Evolutionary conservation across 2,797 vertebrate genomes (phyloP), one percentile per base, ranked within the genome.

Genomic region (Eospalax fontanierii): DNA sequence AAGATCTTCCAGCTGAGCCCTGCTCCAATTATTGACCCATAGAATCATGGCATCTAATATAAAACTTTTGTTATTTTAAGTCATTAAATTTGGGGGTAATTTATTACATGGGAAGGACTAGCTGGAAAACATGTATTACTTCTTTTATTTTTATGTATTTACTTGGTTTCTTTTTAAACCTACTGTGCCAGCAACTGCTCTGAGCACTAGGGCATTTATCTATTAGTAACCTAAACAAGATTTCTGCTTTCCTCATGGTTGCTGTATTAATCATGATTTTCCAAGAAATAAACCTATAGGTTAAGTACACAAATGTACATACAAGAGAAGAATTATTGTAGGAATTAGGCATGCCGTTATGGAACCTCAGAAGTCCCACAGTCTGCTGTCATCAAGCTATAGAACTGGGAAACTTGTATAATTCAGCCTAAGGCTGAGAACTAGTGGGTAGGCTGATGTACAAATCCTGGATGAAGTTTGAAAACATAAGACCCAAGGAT

Each of bases 61-160:
- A 83, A 92, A 89, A 79, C 68, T 28, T 35, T 57, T 28, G 21
- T 86, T 90, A 50, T 92, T 81, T 95, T 89, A 92, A 92, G 75
- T 24, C 78, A 79, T 40, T 89, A 54, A 21, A 1, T 71, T 93
- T 90, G 74, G 70, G 38, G 30, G 6, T 73, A 87, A 76, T 43
- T 94, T 80, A 76, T 95, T 68, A 50, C 8, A 75, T 16, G 81
- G 26, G 28, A 89, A 82, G 19, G 21, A 66, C 54, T 76, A 92
- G 82, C 70, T 38, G 30, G 93, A 88, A 89, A 82, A 65, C 11
- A 65, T 26, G 10, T 0, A 54, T 78, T 92, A 30, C 73, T 30
- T 71, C 15, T 70, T 30, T 86, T 43, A 74, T 43, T 75, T 87
- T 63, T 75, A 46, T 65, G 68, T 76, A 33, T 89, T 76, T 96